Base-by-base conservation (phyloP, 2,797 vertebrate species). In the Alcedo atthis region DNA sequence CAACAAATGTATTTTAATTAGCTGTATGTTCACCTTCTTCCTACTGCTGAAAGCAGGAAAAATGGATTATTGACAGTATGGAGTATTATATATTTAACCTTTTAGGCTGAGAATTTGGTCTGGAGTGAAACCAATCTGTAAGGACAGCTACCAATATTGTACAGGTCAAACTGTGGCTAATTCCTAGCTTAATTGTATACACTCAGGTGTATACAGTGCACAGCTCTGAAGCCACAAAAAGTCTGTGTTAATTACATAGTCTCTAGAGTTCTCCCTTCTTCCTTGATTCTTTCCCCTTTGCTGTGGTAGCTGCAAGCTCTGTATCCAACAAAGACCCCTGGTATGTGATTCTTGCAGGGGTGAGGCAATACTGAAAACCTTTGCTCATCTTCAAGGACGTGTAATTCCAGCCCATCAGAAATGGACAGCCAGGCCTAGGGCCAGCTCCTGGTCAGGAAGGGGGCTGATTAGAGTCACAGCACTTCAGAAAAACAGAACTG, bases 1-100 rank as follows among this genome's bases (percentile, higher is more conserved):
- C 96, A 96, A 95, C 43, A 89, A 96, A 96, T 93, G 63, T 94
- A 94, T 97, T 96, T 95, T 94, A 88, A 97, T 95, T 94, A 97
- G 89, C 94, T 95, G 40, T 70, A 90, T 81, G 66, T 90, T 96
- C 94, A 83, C 81, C 93, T 97, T 96, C 93, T 94, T 93, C 61
- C 32, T 86, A 85, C 81, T 86, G 91, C 94, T 96, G 96, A 94
- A 96, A 96, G 67, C 74, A 61, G 66, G 48, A 87, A 92, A 94
- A 92, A 92, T 89, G 92, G 85, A 93, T 94, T 96, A 93, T 88
- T 70, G 35, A 81, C 67, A 83, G 74, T 93, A 89, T 67, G 43
- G 53, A 53, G 59, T 76, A 87, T 95, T 91, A 95, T 85, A 85
- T 81, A 92, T 95, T 95, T 97, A 97, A 96, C 96, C 93, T 97